phyloP scores from a whole-genome alignment of 2,888 invertebrate genomes.

The Heliconius ethilla region DNA sequence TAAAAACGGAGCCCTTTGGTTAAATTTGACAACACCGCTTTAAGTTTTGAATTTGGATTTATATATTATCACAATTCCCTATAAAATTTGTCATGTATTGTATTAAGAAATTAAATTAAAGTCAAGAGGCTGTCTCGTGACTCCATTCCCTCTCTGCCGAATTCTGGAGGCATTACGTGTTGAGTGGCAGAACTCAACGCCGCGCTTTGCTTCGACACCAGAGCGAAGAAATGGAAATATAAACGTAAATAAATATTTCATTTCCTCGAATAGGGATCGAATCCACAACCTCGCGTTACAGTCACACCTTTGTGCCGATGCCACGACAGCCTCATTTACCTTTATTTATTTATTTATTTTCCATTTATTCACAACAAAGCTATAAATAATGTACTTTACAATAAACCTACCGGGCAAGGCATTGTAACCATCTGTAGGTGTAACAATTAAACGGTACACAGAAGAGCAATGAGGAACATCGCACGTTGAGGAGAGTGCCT shows the following conservation, averaged over 20 bases:
- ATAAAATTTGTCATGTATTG: background rate
- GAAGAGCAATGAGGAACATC: conserved; percentile 41
- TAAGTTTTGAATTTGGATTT: background rate
- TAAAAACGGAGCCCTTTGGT: conserved; percentile 72
- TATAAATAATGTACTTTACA: background rate
- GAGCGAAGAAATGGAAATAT: too few relatives aligned
- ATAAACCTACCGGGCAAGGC: background rate
- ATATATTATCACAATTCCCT: background rate
- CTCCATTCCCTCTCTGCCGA: too few relatives aligned
- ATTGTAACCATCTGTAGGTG: conserved; percentile 14
- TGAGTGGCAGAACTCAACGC: too few relatives aligned
- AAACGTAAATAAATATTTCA: too few relatives aligned
- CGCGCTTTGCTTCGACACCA: too few relatives aligned
- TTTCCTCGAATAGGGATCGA: too few relatives aligned
- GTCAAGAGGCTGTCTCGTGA: too few relatives aligned
- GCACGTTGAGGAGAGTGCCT: conserved; percentile 46
- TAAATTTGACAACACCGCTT: conserved; percentile 23
- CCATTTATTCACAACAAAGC: background rate
- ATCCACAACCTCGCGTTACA: too few relatives aligned
- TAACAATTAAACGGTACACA: conserved; percentile 41
- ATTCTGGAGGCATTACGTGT: too few relatives aligned
- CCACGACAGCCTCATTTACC: too few relatives aligned
- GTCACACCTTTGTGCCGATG: too few relatives aligned
- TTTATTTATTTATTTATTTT: too few relatives aligned
- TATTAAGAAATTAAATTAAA: background rate